Evolutionary conservation across 1,140 invertebrate genomes (phyloP).

Genomic region (Neodiprion virginianus): DNA sequence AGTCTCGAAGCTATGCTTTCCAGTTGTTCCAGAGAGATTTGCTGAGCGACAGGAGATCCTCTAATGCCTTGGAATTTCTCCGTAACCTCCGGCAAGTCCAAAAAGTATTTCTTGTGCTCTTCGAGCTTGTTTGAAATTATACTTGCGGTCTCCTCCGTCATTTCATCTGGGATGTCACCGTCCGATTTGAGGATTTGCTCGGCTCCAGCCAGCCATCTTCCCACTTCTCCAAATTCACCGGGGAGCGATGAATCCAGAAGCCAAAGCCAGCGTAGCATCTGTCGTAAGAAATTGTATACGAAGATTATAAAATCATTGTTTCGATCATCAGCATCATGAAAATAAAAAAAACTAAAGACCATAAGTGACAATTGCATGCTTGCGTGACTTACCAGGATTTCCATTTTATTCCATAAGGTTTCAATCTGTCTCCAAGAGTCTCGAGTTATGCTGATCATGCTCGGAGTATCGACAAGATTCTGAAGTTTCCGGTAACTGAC

Average conservation of each 20-base stretch:
- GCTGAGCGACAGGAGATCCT: conserved; percentile 65
- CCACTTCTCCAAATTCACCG: conserved; percentile 82
- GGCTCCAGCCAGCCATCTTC: conserved; percentile 88
- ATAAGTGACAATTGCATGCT: background rate
- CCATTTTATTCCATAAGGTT: conserved; percentile 77
- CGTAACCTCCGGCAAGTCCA: conserved; percentile 77
- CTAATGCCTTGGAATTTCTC: conserved; percentile 77
- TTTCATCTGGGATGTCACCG: conserved; percentile 79
- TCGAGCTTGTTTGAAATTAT: conserved; percentile 87
- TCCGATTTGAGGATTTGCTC: conserved; percentile 81
- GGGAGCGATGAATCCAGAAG: conserved; percentile 83
- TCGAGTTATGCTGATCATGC: conserved; percentile 77
- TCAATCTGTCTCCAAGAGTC: conserved; percentile 83
- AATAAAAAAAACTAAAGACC: conserved; percentile 1
- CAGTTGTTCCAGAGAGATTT: conserved; percentile 79
- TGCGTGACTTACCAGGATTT: conserved; percentile 61
- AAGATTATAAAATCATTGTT: conserved; percentile 10
- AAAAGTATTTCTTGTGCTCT: conserved; percentile 90
- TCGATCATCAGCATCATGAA: conserved; percentile 10
- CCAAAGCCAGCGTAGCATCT: conserved; percentile 87
- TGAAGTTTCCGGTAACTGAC: conserved; percentile 75
- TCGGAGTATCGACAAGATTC: conserved; percentile 77
- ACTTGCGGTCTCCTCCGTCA: conserved; percentile 86
- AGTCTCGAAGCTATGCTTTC: conserved; percentile 80
- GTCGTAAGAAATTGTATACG: conserved; percentile 31